Base-by-base conservation (phyloP, 1,140 invertebrate genomes). In the Ips nitidus region DNA sequence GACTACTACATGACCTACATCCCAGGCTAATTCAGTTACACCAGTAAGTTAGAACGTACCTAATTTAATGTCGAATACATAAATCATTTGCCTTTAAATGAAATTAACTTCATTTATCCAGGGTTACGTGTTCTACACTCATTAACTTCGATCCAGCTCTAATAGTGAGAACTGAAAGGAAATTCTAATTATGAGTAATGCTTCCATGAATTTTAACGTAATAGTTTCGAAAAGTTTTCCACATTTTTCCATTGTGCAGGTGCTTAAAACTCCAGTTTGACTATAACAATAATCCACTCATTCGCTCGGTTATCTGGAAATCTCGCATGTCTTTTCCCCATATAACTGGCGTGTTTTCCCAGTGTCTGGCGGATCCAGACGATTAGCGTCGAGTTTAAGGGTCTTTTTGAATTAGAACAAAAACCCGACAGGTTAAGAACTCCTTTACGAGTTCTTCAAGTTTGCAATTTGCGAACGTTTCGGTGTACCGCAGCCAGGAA, bases 361-460 rank as follows among this genome's bases (percentile, higher is more conserved):
- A 38, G 57, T 59, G 57, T 59, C 38, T 59, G 57, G 57, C 38
- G 40, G 39, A 59, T 56, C 53, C 53, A 56, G 53, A 56, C 53
- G n/a, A 56, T 59, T 59, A 59, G 37, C 57, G 8, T 59, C 42
- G n/a, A 56, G 22, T 22, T 22, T 22, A 22, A 22, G 22, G 57
- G 7, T 38, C 5, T 42, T 42, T 59, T 59, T 59, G 57, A 59
- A 42, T 36, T n/a, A 59, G 57, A 42, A 59, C 57, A 59, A 59
- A 59, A 41, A 55, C 38, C 57, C 57, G 8, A 8, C 57, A 59
- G 57, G 57, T 59, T 59, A 59, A 42, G 40, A 59, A 41, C 38
- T 59, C 42, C 57, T 59, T 59, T 59, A 59, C n/a, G 57, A 59
- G 57, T 59, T 41, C 5, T n/a, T 56, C 38, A 37, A 37, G 53